Base-by-base conservation (phyloP, 1,140 invertebrate species). In the Pogonomyrmex barbatus region DNA sequence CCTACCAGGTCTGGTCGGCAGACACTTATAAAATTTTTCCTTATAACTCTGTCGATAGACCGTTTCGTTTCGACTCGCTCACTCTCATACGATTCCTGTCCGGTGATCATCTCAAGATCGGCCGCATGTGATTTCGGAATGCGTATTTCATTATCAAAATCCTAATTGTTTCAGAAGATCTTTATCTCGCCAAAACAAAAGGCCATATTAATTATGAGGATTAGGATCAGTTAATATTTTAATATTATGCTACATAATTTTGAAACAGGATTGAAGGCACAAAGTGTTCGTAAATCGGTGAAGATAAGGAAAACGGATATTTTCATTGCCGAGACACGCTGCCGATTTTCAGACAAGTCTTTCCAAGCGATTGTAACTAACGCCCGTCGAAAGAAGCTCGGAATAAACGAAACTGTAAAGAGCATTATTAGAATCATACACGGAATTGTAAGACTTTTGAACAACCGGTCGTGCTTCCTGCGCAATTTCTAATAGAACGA, bases 1-100 rank as follows among this genome's bases (percentile, higher is more conserved):
- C 89, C 92, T 94, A 87, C 93, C 93, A 92, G 93, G 92, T 93
- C 93, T 93, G 90, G 90, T 93, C 88, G 93, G 93, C 86, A 92
- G 92, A 92, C 91, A 93, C 90, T 93, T 94, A 87, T 94, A 92
- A 91, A 89, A 83, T 58, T 14, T 60, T 45, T 42, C 17, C 30
- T 88, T 54, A 78, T 83, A 65, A 10, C 30, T 9, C 14, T 39
- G 73, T 14, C n/a, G 30, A 30, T 77, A n/a, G 17, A 33, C 24
- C 54, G 12, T 75, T 83, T 14, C 17, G 30, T 47, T 71, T 75
- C 30, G 24, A n/a, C 4, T 82, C 39, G 17, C n/a, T 68, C 30
- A 12, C 4, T 47, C 52, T 47, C n/a, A 14, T 47, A 47, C 52
- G 33, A 58, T 24, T 73, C 4, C 12, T 36, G 3, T 58, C 6